Evolutionary conservation across 2,797 vertebrate genomes (phyloP).

Genomic region (Adelosebastes latens): DNA sequence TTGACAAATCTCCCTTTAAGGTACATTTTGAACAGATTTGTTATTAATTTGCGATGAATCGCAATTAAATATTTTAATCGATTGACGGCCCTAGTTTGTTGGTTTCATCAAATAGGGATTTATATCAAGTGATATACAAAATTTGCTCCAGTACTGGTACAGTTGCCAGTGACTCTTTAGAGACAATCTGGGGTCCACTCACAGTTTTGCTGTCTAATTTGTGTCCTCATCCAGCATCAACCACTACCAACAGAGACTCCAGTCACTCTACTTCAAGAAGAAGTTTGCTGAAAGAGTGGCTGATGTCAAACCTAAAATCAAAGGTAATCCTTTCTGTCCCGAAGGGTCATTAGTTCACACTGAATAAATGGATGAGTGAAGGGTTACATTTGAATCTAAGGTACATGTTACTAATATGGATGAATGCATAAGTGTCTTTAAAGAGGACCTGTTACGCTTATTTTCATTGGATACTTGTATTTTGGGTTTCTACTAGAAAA

Average conservation of each 20-base stretch:
- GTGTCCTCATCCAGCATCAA: conserved; percentile 79
- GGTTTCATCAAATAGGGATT: not conserved
- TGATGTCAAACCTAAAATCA: conserved; percentile 93
- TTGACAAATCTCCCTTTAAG: no score
- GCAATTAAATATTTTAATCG: no score
- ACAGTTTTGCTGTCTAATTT: not conserved
- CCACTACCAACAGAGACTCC: conserved; percentile 94
- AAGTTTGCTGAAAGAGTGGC: conserved; percentile 94
- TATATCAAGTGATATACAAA: not conserved
- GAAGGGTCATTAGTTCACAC: accelerated
- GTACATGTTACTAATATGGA: not conserved
- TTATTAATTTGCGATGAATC: no score
- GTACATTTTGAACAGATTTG: no score
- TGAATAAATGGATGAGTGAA: not conserved
- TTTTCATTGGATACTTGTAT: no score
- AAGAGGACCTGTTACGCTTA: no score
- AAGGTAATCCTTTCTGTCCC: conserved; percentile 79
- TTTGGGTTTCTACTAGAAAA: no score
- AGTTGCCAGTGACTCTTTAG: not conserved
- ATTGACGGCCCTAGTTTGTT: not conserved
- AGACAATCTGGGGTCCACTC: no score
- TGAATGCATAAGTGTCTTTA: no score
- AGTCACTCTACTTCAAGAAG: conserved; percentile 95
- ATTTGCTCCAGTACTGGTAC: not conserved
- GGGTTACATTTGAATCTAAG: not conserved